These are phyloP conservation scores for Drosophila pseudoobscura DNA, from an alignment of 1,140 invertebrate species.

Conservation along the genomic window DNA sequence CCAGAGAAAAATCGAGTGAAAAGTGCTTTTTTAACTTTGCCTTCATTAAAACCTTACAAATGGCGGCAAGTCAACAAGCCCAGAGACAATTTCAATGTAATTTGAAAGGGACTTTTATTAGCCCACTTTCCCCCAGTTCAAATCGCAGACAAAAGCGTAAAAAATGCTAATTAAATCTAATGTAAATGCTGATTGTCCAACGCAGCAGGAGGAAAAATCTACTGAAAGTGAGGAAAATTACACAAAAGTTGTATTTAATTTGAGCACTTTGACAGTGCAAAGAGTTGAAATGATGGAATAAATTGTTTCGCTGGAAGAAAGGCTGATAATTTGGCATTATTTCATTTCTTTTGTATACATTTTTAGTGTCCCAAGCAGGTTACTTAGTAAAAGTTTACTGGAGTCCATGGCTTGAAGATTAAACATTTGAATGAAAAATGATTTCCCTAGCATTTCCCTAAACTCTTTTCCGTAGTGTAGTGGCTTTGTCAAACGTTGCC, in stretches of 20 bases:
- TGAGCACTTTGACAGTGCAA: slow-evolving; percentile 10
- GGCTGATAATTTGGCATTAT: too few relatives aligned
- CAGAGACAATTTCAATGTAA: slow-evolving; percentile 44
- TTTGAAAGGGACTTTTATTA: slow-evolving; percentile 48
- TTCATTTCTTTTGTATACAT: too few relatives aligned
- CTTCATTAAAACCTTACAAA: slow-evolving; percentile 49
- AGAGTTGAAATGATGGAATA: neutral
- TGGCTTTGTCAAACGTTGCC: too few relatives aligned
- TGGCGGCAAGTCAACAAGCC: too few relatives aligned
- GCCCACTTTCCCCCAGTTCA: slow-evolving; percentile 23
- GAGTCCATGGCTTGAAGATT: too few relatives aligned
- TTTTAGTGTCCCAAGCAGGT: too few relatives aligned
- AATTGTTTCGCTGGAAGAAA: neutral
- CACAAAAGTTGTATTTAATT: slow-evolving; percentile 5
- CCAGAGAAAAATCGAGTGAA: slow-evolving; percentile 33
- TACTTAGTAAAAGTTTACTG: too few relatives aligned
- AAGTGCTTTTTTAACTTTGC: slow-evolving; percentile 45
- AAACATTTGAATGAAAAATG: too few relatives aligned
- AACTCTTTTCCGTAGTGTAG: too few relatives aligned
- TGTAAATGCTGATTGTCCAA: too few relatives aligned
- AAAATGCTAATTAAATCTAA: slow-evolving; percentile 41
- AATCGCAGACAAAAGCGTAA: slow-evolving; percentile 37
- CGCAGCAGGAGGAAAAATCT: neutral
- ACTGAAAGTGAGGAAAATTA: neutral
- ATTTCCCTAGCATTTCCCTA: too few relatives aligned